Evolutionary conservation across 2,797 vertebrate genomes (phyloP).

Genomic region (Odontamblyopus rebecca): DNA sequence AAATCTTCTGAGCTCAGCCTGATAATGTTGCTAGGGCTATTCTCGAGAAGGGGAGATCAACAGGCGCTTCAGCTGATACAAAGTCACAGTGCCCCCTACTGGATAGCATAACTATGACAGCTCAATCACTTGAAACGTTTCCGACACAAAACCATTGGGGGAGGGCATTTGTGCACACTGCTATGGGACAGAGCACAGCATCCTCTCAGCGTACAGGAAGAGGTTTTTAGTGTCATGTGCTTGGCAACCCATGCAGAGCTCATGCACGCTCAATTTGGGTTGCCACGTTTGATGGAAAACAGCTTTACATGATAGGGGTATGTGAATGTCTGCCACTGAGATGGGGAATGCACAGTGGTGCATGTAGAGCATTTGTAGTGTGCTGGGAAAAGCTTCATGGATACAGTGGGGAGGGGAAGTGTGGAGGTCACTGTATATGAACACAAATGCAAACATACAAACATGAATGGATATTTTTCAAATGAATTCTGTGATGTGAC

Average conservation of each 20-base stretch:
- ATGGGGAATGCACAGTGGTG: constrained; percentile 59
- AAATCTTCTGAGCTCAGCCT: constrained; percentile 72
- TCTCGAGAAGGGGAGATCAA: constrained; percentile 56
- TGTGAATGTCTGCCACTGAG: constrained; percentile 60
- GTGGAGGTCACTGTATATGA: no score
- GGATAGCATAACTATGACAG: constrained; percentile 15
- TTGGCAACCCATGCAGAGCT: constrained; percentile 62
- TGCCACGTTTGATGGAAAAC: constrained; percentile 66
- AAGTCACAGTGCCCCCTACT: constrained; percentile 73
- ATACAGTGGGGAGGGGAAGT: constrained; percentile 11
- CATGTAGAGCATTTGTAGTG: constrained; percentile 50
- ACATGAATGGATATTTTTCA: no score
- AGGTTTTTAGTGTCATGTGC: constrained; percentile 64
- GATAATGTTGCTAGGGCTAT: constrained; percentile 61
- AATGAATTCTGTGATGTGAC: no score
- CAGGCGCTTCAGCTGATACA: constrained; percentile 56
- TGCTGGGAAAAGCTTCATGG: constrained; percentile 27
- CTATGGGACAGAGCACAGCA: constrained; percentile 61
- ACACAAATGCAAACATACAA: no score
- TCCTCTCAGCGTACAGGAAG: constrained; percentile 62
- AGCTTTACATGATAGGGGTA: constrained; percentile 68
- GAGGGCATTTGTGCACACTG: constrained; percentile 54
- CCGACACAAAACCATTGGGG: constrained; percentile 42
- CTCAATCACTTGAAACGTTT: constrained; percentile 40
- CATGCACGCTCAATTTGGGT: constrained; percentile 71